Conservation (phyloP, 2,797 vertebrate species). For the Sebastes nivosus region DNA sequence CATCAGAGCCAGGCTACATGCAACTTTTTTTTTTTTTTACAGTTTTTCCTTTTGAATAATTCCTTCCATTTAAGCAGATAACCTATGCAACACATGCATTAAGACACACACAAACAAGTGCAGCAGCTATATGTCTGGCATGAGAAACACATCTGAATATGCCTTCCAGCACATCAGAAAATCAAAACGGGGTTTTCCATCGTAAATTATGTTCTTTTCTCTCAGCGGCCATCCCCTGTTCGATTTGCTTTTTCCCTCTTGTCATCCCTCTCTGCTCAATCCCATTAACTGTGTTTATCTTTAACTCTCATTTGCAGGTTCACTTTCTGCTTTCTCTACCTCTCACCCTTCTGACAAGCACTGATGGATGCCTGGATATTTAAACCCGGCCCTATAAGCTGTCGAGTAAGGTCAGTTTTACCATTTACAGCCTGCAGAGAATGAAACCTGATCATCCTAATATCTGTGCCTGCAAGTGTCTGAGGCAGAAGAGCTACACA, state of each 20-base stretch:
- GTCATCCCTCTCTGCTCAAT: slow-evolving; percentile 12
- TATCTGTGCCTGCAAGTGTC: slow-evolving; percentile 53
- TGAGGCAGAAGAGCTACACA: slow-evolving; percentile 9
- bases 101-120: slow-evolving; percentile 35
- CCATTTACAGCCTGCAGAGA: slow-evolving; percentile 32
- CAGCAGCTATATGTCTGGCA: slow-evolving; percentile 33
- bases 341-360: background rate
- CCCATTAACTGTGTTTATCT: slow-evolving; percentile 40
- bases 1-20: slow-evolving; percentile 44
- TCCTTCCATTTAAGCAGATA: slow-evolving; percentile 36
- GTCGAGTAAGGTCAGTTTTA: slow-evolving; percentile 34
- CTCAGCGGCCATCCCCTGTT: slow-evolving; percentile 21
- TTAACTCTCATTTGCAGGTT: slow-evolving; percentile 19
- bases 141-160: slow-evolving; percentile 45
- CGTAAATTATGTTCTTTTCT: slow-evolving; percentile 55
- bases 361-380: slow-evolving; percentile 41
- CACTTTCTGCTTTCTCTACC: slow-evolving; percentile 15
- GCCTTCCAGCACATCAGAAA: slow-evolving; percentile 52
- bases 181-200: slow-evolving; percentile 73
- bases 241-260: slow-evolving; percentile 15
- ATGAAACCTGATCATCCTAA: slow-evolving; percentile 50
- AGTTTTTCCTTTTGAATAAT: slow-evolving; percentile 23
- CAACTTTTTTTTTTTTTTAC: background rate
- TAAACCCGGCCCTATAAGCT: slow-evolving; percentile 17
- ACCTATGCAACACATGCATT: slow-evolving; percentile 2